Evolutionary conservation across 2,797 vertebrate species (phyloP), one percentile per base, ranked within the genome.

Genomic region (Pteropus rufus): DNA sequence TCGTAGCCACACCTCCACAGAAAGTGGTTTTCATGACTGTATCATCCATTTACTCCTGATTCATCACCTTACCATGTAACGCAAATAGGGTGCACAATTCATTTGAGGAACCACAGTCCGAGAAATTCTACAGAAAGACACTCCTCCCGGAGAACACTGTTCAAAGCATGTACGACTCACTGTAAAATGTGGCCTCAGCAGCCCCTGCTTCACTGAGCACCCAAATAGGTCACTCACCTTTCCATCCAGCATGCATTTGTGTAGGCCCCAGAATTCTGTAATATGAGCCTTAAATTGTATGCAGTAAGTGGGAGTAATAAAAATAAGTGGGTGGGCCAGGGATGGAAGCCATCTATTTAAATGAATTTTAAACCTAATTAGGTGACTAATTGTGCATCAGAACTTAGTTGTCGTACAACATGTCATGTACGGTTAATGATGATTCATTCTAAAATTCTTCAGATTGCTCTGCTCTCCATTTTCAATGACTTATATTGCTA

Each of bases 341-440:
- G 11, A 85, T 49, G 81, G 83, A 87, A 94, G 77, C 56, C 80
- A 92, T 96, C 31, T 79, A 94, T 80, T 96, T 94, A 94, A 95
- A 96, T 97, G 62, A 97, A 84, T 96, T 94, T 96, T 92, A 87
- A 96, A 97, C 88, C 65, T 95, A 97, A 97, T 98, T 97, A 97
- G 89, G 86, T 97, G 84, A 95, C 96, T 97, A 97, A 97, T 83
- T 97, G 81, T 67, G 89, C 95, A 90, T 96, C 91, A 89, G 93
- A 94, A 92, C 89, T 89, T 93, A 82, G 88, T 69, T 94, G 94
- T 44, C 94, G n/a, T 95, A 81, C 56, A 94, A 87, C 70, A 91
- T 88, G 91, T 94, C 97, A 94, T 79, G 29, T 91, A 64, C 41
- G 69, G 84, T 89, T 97, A 97, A 96, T 92, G 86, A 89, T 97